Conservation (phyloP, 2,113 vertebrate genomes). For the Triplophysa siluroides region DNA sequence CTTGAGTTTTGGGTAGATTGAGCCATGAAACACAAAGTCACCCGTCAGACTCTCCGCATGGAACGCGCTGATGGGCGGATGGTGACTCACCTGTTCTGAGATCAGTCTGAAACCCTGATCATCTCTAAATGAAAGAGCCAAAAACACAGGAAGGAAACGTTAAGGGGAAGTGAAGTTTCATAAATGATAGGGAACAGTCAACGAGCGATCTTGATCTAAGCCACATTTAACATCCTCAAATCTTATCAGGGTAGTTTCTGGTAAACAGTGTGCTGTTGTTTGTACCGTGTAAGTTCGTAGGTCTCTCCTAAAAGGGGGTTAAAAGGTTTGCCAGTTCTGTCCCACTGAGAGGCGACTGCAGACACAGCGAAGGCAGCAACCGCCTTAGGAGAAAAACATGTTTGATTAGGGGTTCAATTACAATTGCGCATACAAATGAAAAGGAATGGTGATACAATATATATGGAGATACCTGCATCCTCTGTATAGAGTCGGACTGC, state of each 20-base stretch:
- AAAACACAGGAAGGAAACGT: conserved; percentile 1
- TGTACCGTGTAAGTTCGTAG: conserved; percentile 83
- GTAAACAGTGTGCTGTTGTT: not conserved
- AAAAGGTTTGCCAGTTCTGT: conserved; percentile 90
- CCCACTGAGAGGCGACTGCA: conserved; percentile 90
- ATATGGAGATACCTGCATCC: conserved; percentile 84
- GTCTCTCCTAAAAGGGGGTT: conserved; percentile 90
- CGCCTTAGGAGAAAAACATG: conserved; percentile 59
- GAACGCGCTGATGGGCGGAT: conserved; percentile 88
- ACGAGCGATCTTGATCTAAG: not conserved
- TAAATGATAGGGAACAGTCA: conserved; percentile 1
- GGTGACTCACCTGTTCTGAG: conserved; percentile 90
- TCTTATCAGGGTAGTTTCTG: not conserved
- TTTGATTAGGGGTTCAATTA: too few species aligned
- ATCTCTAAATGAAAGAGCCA: conserved; percentile 69
- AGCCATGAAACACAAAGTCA: conserved; percentile 89
- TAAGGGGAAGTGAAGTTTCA: conserved; percentile 27
- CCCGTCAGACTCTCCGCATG: conserved; percentile 81
- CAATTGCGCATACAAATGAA: too few species aligned
- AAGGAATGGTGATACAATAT: not conserved
- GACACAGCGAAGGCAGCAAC: conserved; percentile 89
- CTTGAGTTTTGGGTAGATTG: conserved; percentile 90
- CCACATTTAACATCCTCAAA: conserved; percentile 8
- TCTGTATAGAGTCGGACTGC: conserved; percentile 82
- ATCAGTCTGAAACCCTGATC: conserved; percentile 86